Percentiles rank a stretch among this genome's conserved stretches.
These are phyloP conservation scores for Bryconaethiops microstoma DNA, from an alignment of 2,797 vertebrate species.

Conservation along the genomic window DNA sequence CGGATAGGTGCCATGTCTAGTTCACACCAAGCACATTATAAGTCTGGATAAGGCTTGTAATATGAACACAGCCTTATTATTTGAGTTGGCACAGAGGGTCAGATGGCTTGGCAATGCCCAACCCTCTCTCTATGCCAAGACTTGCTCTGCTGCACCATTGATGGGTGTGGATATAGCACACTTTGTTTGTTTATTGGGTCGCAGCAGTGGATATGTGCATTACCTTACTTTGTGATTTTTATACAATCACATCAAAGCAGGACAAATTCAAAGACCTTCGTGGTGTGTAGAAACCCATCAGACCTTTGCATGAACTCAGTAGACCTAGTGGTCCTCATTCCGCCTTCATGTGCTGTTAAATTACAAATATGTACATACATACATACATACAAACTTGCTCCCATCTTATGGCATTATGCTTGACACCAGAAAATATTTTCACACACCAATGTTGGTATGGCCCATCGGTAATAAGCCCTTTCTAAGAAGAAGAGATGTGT, in stretches of 20 bases:
- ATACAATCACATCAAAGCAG: background rate
- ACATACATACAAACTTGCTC: background rate
- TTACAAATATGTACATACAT: background rate
- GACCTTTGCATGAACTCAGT: background rate
- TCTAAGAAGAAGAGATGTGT: too few species aligned
- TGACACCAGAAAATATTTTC: too few species aligned
- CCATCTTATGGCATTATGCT: background rate
- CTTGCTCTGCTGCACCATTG: background rate
- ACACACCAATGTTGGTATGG: too few species aligned
- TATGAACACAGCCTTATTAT: background rate
- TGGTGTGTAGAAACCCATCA: too few species aligned
- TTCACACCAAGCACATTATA: too few species aligned
- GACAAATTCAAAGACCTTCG: background rate
- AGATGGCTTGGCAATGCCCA: too few species aligned
- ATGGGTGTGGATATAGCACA: background rate
- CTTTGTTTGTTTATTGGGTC: slow-evolving; percentile 1
- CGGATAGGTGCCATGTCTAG: too few species aligned
- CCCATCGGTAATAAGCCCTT: background rate
- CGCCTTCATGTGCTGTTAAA: background rate
- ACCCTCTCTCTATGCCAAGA: background rate
- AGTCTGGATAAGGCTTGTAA: too few species aligned
- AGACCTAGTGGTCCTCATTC: background rate
- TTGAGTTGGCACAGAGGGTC: background rate
- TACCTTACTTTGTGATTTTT: background rate
- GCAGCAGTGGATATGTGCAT: background rate